phyloP scores from a whole-genome alignment of 2,797 vertebrate genomes.

The Lophius americanus region DNA sequence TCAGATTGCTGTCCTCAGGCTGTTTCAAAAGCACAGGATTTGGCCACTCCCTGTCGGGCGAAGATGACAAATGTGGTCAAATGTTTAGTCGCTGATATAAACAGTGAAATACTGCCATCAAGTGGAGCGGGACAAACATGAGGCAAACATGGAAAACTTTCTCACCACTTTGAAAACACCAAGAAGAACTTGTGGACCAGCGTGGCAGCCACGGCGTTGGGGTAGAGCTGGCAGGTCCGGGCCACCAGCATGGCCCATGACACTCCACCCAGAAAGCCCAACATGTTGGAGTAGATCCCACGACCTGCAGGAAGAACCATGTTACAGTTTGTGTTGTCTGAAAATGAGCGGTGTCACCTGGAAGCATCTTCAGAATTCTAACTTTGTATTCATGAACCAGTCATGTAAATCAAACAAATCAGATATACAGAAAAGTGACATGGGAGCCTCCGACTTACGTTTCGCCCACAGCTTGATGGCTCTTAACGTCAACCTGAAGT shows the following conservation, averaged over 20 bases:
- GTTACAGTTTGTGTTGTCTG: not conserved
- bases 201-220: conserved; percentile 97
- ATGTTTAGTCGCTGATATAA: not conserved
- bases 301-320: conserved; percentile 84
- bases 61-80: not conserved
- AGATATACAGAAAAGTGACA: too few relatives aligned
- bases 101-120: conserved; percentile 20
- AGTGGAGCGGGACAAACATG: not conserved
- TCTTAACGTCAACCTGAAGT: conserved; percentile 93
- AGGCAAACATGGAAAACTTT: not conserved
- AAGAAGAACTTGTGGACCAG: conserved; percentile 99
- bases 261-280: conserved; percentile 98
- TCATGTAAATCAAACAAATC: too few relatives aligned
- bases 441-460: conserved; percentile 82
- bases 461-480: conserved; percentile 99
- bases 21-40: conserved; percentile 96
- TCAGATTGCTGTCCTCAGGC: conserved; percentile 95
- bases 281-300: conserved; percentile 99
- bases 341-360: too few relatives aligned
- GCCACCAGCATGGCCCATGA: conserved; percentile 99
- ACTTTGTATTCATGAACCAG: too few relatives aligned
- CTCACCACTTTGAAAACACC: conserved; percentile 99
- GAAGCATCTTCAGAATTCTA: too few relatives aligned
- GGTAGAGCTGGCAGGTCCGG: conserved; percentile 98
- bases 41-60: conserved; percentile 91